Conservation (phyloP, 2,113 vertebrate genomes). For the Prochilodus magdalenae region DNA sequence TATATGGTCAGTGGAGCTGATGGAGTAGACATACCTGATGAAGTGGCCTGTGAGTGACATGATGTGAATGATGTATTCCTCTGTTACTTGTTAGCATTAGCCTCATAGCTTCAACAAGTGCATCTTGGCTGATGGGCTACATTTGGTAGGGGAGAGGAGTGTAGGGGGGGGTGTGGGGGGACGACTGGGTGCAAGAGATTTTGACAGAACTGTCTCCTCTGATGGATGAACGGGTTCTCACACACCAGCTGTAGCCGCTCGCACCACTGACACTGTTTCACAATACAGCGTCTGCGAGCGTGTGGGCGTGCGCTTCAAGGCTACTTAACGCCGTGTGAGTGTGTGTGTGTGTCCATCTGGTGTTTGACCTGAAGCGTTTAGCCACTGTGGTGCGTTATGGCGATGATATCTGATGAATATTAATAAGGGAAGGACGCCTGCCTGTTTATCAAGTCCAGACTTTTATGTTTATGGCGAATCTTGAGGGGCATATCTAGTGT, state of each 20-base stretch:
- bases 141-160: too few species aligned
- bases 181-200: background rate
- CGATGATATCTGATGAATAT: constrained; percentile 41
- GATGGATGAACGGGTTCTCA: background rate
- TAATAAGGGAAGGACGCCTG: constrained; percentile 33
- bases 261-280: background rate
- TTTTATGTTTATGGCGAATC: too few species aligned
- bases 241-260: constrained; percentile 16
- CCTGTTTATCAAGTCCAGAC: too few species aligned
- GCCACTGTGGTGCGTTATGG: constrained; percentile 19
- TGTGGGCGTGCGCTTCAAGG: constrained; percentile 7
- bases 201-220: background rate
- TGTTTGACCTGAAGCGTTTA: constrained; percentile 29
- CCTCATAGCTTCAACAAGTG: too few species aligned
- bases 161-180: too few species aligned
- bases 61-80: too few species aligned
- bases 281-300: background rate
- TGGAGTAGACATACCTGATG: too few species aligned
- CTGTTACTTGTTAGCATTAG: too few species aligned
- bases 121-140: too few species aligned
- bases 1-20: too few species aligned
- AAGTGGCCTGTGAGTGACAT: too few species aligned
- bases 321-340: background rate
- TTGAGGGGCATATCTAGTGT: too few species aligned
- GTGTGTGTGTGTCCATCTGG: constrained; percentile 43